Base-by-base conservation (phyloP, 2,888 invertebrate genomes). In the Drosophila paramelanica region DNA sequence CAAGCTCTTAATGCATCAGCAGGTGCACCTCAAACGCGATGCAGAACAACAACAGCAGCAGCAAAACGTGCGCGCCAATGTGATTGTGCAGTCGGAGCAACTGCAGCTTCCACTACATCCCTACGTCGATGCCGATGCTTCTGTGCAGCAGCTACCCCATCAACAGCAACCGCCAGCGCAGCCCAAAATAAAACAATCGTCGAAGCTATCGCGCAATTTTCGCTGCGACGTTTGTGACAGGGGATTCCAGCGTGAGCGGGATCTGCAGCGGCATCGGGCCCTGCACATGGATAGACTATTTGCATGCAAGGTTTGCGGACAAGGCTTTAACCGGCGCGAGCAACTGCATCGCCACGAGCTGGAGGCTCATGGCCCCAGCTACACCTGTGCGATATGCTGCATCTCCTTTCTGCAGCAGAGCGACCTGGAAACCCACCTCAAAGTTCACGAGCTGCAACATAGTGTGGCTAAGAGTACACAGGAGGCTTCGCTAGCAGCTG, bases 271-370 rank as follows among this genome's bases (percentile, higher is more conserved):
- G 0, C 96, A 96, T 91, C 93, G 94, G 14, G 93, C 94, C 0
- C 93, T 95, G 1, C 96, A 96, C 90, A 94, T 95, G 42, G 95
- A 94, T 91, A 95, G 95, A 79, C 94, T 95, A 2, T 95, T 95
- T 85, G 94, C 94, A 53, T 96, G 96, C 88, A 93, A 93, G 52
- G 93, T 94, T 61, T 96, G 96, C 91, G 94, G 94, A 73, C 89
- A 94, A 27, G 89, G 85, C 1, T 91, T 91, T 31, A 91, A 94
- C 41, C 93, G 95, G 49, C 95, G 95, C 82, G 96, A 96, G 82
- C 96, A 96, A 91, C 67, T 92, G 17, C 81, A 84, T 3, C 93
- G 95, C 57, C 96, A 96, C 91, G 94, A 95, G 91, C 92, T 94
- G 77, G 94, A 94, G 79, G 95, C 95, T 89, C 95, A 95, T 92